Evolutionary conservation across 2,113 vertebrate species (phyloP).

Genomic region (Oriolus oriolus): DNA sequence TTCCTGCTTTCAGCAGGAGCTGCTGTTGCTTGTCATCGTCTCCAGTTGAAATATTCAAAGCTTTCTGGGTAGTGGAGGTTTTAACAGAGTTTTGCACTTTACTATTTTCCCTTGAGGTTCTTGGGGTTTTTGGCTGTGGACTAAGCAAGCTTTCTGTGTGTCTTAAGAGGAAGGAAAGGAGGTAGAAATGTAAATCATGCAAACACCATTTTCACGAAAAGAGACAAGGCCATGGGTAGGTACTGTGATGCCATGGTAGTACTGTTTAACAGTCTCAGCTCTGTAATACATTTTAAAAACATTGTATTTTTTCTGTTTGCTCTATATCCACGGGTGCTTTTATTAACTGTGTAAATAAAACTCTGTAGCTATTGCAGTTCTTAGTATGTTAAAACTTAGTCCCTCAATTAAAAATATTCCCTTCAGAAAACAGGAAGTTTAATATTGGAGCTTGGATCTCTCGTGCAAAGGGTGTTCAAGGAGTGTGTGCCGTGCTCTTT

Average conservation of each 20-base stretch:
- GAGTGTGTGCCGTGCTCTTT: not conserved
- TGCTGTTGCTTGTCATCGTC: not conserved
- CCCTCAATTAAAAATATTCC: not conserved
- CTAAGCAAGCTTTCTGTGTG: not conserved
- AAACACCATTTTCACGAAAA: not conserved
- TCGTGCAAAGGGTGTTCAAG: not conserved
- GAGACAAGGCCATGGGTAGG: not conserved
- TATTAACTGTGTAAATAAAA: not conserved
- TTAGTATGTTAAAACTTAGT: not conserved
- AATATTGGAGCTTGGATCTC: not conserved
- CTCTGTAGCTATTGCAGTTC: not conserved
- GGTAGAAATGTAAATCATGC: not conserved
- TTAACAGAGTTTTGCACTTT: not conserved
- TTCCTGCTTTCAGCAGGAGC: not conserved
- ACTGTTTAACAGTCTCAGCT: not conserved
- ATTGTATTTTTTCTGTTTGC: not conserved
- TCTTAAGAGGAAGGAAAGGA: not conserved
- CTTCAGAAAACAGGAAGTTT: not conserved
- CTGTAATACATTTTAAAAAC: not conserved
- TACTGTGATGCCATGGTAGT: not conserved
- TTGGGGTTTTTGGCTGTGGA: not conserved
- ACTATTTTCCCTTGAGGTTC: not conserved
- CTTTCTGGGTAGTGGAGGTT: not conserved
- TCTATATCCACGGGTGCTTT: not conserved
- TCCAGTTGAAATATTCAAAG: not conserved